These are phyloP conservation scores for Stigmatopora nigra DNA, from an alignment of 2,113 vertebrate species.

Conservation along the genomic window DNA sequence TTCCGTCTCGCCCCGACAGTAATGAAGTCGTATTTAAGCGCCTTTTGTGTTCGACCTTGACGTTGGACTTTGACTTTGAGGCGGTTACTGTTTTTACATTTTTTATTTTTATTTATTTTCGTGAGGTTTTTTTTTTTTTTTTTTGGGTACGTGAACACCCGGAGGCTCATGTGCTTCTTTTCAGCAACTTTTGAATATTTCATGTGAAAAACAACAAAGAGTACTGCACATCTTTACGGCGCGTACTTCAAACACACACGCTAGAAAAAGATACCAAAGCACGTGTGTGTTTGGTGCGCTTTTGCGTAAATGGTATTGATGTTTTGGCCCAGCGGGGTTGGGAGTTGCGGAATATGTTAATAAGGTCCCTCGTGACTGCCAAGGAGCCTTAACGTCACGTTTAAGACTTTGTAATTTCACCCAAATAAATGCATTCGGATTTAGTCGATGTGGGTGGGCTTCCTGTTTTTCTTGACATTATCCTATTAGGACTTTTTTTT, in stretches of 20 bases:
- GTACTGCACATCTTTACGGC: not conserved
- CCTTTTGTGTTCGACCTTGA: not conserved
- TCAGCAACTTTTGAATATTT: conserved; percentile 10
- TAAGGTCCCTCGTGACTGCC: not conserved
- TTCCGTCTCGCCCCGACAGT: not conserved
- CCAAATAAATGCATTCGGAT: no score
- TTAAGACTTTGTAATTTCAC: not conserved
- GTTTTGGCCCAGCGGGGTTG: not conserved
- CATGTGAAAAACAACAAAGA: conserved; percentile 9
- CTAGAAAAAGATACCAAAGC: not conserved
- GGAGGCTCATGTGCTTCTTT: not conserved
- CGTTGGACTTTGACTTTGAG: not conserved
- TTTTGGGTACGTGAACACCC: not conserved
- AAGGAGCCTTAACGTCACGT: not conserved
- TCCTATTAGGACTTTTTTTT: no score
- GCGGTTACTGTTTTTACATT: not conserved
- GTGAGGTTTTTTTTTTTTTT: not conserved
- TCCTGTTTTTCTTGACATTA: no score
- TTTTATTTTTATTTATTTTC: no score
- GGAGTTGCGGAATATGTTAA: not conserved
- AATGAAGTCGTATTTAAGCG: not conserved
- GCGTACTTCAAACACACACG: conserved; percentile 9
- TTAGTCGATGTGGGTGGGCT: no score
- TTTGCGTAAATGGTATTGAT: not conserved
- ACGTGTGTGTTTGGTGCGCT: not conserved